Base-by-base conservation (phyloP, 2,113 vertebrate genomes). In the Balaeniceps rex region DNA sequence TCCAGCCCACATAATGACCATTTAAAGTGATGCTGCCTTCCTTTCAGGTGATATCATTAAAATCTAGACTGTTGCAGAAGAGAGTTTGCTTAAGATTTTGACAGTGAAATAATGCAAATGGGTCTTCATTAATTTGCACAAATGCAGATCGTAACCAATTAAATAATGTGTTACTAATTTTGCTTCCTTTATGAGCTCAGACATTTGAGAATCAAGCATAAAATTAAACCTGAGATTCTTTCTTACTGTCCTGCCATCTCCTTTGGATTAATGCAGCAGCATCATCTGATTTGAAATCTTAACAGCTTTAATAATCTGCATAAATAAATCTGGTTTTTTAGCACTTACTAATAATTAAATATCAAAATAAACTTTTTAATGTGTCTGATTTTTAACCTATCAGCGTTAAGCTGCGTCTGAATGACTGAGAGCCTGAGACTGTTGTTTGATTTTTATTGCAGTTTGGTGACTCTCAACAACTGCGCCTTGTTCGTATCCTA, bases 381-480 rank as follows among this genome's bases (percentile, higher is more conserved):
- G 64, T 47, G 70, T 74, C 92, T 95, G 91, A 94, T 95, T 97
- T 75, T 97, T 96, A 96, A 90, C 71, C 89, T 83, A 4, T 90
- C 74, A 38, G 64, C 17, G 7, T 71, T 90, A 40, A 82, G 61
- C 70, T 52, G 28, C 34, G 6, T 46, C 40, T 72, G 54, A 54
- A 42, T 42, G 65, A 19, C 16, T 69, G 85, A 97, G 82, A 94
- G 66, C 42, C 85, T 97, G 83, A 97, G 75, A 75, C 64, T 83
- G 26, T 95, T 42, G 76, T 91, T 94, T 95, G 66, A 8, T 94
- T 87, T 33, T 88, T 64, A 4, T 93, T 95, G 58, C 98, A 99
- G 99, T 99, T 99, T 91, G 99, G 99, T 96, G 99, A 99, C 95
- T 99, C 99, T 49, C 99, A 99, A 95, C 99, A 99, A 95, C 98